Evolutionary conservation across 2,797 vertebrate genomes (phyloP), one percentile per base, ranked within the genome.

Genomic region (Urophycis tenuis): DNA sequence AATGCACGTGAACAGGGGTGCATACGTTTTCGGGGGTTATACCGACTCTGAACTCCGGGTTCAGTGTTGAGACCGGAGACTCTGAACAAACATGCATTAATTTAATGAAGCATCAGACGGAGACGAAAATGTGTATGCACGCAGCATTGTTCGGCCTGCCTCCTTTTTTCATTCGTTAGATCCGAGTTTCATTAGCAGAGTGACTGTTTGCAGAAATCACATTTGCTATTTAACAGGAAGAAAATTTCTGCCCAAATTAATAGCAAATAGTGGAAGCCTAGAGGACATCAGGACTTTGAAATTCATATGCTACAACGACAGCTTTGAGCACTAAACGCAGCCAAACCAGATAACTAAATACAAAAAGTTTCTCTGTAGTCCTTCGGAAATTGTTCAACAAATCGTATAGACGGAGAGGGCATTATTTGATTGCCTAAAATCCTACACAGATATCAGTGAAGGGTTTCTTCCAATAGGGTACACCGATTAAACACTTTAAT

Each of bases 101-200:
- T 29, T 67, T 11, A 29, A 25, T 67, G 10, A 9, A n/a, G 25
- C 60, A 29, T 29, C 60, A 29, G n/a, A 30, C n/a, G 25, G 60
- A 67, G 60, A 29, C 25, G 60, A 29, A 67, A 67, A 29, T 67
- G 11, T 67, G 60, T 67, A 29, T 67, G 25, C 29, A 67, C 3
- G 3, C 60, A 29, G 4, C n/a, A 67, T 11, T 67, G 17, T 22
- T 53, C 45, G 22, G 60, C n/a, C 25, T 29, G 60, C 25, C 60
- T 29, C 60, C 60, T 4, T 67, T 12, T 67, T 67, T 12, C 25
- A 29, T 67, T 25, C 60, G 25, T n/a, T n/a, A 60, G 22, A 60
- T 60, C 53, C 11, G 53, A 35, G 25, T 41, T 82, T 85, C 67
- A 71, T 71, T 71, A 71, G 32, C 33, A 19, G 17, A 33, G 32